Conservation (phyloP, 2,797 vertebrate species). For the Epinephelus coioides region DNA sequence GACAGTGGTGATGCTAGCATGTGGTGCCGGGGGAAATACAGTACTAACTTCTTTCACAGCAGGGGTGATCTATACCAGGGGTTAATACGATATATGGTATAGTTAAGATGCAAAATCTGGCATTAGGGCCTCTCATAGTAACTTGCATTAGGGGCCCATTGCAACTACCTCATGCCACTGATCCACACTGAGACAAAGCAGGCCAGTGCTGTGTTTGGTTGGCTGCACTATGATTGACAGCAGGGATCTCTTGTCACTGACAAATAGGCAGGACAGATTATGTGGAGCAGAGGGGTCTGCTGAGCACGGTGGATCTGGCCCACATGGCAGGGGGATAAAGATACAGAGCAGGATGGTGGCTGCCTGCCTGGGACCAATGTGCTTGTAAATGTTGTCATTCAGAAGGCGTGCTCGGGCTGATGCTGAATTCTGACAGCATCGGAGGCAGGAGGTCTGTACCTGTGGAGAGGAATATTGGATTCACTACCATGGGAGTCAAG, state of each 20-base stretch:
- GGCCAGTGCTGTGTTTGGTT: conserved; percentile 56
- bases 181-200: conserved; percentile 42
- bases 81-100: too few relatives aligned
- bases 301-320: conserved; percentile 63
- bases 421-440: conserved; percentile 63
- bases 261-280: conserved; percentile 82
- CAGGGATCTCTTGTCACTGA: conserved; percentile 76
- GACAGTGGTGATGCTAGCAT: not conserved
- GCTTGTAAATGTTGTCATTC: conserved; percentile 62
- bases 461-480: conserved; percentile 69
- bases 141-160: too few relatives aligned
- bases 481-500: conserved; percentile 80
- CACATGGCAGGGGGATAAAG: conserved; percentile 67
- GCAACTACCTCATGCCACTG: too few relatives aligned
- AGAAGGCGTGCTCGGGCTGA: conserved; percentile 61
- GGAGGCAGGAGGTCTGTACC: conserved; percentile 61
- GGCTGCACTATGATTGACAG: conserved; percentile 79
- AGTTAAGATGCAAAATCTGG: too few relatives aligned
- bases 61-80: not conserved
- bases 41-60: conserved; percentile 16
- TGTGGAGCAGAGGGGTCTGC: conserved; percentile 70
- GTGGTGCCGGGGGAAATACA: conserved; percentile 25
- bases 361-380: conserved; percentile 40
- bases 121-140: too few relatives aligned
- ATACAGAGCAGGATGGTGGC: conserved; percentile 54